Evolutionary conservation across 2,888 invertebrate species (phyloP).

Genomic region (Orchesellides sinensis): DNA sequence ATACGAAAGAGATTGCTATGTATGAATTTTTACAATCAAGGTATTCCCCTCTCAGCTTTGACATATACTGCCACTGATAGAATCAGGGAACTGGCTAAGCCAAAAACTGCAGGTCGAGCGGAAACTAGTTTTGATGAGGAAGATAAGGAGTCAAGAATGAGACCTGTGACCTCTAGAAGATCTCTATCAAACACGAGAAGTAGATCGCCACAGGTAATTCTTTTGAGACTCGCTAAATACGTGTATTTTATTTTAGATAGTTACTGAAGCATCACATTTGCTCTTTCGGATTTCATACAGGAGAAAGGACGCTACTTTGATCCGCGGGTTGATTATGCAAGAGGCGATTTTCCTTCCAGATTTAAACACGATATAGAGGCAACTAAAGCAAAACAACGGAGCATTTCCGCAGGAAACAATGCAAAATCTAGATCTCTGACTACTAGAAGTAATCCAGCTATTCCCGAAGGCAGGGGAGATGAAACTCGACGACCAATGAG

Average conservation of each 20-base stretch:
- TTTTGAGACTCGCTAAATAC: too few species aligned
- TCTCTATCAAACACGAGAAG: slow-evolving; percentile 9
- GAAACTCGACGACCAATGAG: not conserved
- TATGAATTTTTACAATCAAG: slow-evolving; percentile 38
- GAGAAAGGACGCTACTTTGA: slow-evolving; percentile 22
- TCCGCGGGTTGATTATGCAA: slow-evolving; percentile 31
- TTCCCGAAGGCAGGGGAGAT: not conserved
- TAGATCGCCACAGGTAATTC: slow-evolving; percentile 19
- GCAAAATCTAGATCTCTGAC: too few species aligned
- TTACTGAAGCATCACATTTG: too few species aligned
- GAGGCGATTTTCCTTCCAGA: slow-evolving; percentile 38
- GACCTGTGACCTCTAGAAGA: slow-evolving; percentile 1
- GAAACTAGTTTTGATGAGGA: slow-evolving; percentile 7
- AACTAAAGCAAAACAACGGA: slow-evolving; percentile 4
- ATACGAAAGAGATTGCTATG: not conserved
- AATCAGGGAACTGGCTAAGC: slow-evolving; percentile 59
- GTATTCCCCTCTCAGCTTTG: slow-evolving; percentile 65
- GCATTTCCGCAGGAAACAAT: not conserved
- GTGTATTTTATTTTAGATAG: not conserved
- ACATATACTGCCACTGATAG: slow-evolving; percentile 53
- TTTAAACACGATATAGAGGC: slow-evolving; percentile 22
- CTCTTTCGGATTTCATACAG: not conserved
- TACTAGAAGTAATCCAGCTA: too few species aligned
- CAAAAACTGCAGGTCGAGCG: slow-evolving; percentile 36
- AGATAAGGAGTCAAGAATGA: not conserved